Evolutionary conservation across 2,888 invertebrate genomes (phyloP).

Genomic region (Hesperia comma): DNA sequence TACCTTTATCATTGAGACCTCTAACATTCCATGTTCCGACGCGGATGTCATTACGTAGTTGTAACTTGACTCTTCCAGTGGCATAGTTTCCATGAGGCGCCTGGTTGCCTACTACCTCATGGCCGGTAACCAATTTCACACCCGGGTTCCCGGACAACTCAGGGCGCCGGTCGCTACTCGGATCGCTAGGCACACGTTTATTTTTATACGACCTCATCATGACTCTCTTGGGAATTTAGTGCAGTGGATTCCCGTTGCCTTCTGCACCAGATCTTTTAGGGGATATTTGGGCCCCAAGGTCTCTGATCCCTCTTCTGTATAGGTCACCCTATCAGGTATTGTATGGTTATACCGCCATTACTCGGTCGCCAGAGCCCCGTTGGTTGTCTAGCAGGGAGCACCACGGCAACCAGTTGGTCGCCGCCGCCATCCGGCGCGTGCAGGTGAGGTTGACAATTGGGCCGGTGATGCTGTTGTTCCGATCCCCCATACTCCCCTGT

Average conservation of each 20-base stretch:
- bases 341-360: conserved; percentile 23
- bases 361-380: conserved; percentile 38
- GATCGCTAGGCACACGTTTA: conserved; percentile 31
- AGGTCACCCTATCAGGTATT: background rate
- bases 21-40: too few species aligned
- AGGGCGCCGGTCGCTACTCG: conserved; percentile 41
- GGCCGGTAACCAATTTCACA: conserved; percentile 41
- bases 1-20: too few species aligned
- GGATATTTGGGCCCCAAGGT: background rate
- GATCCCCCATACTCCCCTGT: too few species aligned
- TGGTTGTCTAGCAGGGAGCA: conserved; percentile 25
- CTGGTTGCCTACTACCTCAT: conserved; percentile 39
- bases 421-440: too few species aligned
- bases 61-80: too few species aligned
- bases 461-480: too few species aligned
- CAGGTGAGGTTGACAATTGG: too few species aligned
- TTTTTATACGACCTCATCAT: conserved; percentile 21
- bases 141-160: conserved; percentile 37
- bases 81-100: conserved; percentile 11
- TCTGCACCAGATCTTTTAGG: conserved; percentile 34
- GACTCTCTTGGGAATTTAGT: conserved; percentile 34
- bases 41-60: too few species aligned
- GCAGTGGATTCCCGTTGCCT: conserved; percentile 40
- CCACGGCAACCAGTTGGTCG: too few species aligned
- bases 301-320: background rate